Base-by-base conservation (phyloP, 2,888 invertebrate species). In the Parapristionchus giblindavisi region DNA sequence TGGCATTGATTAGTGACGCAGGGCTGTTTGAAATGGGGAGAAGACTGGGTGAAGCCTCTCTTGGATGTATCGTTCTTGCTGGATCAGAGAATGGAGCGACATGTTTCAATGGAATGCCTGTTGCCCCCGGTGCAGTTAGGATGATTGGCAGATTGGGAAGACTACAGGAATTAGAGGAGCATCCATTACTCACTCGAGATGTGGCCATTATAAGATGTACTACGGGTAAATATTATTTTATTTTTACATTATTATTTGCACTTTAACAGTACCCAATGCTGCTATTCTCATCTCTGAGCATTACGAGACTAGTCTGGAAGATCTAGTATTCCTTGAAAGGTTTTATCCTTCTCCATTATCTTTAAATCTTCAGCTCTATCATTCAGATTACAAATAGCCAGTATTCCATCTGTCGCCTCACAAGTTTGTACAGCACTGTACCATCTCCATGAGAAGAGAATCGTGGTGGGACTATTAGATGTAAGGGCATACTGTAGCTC, bases 111-210 rank as follows among this genome's bases (percentile, higher is more conserved):
- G 97, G 98, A 1, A 90, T 98, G 65, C 98, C 98, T 0, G 90
- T 97, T 29, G 97, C 97, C 1, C 96, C 97, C 2, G 96, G 97
- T 89, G 96, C 96, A 0, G 95, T 97, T 78, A 93, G 94, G 75
- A 95, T 98, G 87, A 75, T 79, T 24, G 82, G 70, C n/a, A 21
- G 70, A 38, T 34, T 71, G 27, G 70, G 48, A 29, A 24, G 56
- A 40, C 40, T 71, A 5, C 70, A 71, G 36, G 70, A 71, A 56
- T 8, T 71, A 21, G 70, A 71, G 70, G 40, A 40, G 1, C 70
- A 71, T 40, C 56, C 54, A 27, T n/a, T 29, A 6, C 40, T 71
- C 27, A 56, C 56, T 4, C 54, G 70, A n/a, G 56, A 71, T 29
- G 56, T 71, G 14, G 70, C 70, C 14, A 54, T 71, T 29, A 27